These are phyloP conservation scores for Nannoperca australis DNA, from an alignment of 2,797 vertebrate genomes.

Conservation along the genomic window DNA sequence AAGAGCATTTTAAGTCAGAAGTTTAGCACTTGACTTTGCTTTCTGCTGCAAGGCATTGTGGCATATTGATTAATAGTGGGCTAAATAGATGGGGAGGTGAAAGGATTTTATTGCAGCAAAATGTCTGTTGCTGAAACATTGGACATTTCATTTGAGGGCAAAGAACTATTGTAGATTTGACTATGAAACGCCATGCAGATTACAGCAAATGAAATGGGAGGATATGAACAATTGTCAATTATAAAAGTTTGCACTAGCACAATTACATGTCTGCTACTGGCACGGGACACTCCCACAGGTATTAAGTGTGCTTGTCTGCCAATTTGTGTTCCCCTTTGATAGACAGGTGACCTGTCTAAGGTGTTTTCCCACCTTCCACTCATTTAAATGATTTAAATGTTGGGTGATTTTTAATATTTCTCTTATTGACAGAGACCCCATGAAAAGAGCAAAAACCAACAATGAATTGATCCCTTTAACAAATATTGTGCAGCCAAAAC, in stretches of 20 bases:
- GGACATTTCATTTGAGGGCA: neutral
- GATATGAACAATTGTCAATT: neutral
- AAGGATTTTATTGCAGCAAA: constrained; percentile 10
- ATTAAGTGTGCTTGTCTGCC: neutral
- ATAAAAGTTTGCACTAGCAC: neutral
- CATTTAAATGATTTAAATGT: neutral
- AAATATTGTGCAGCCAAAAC: neutral
- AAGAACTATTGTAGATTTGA: neutral
- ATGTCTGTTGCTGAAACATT: neutral
- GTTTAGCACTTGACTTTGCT: constrained; percentile 4
- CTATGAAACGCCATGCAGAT: neutral
- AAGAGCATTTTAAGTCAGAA: constrained; percentile 38
- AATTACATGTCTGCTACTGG: neutral
- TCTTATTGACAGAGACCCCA: neutral
- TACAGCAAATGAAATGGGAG: neutral
- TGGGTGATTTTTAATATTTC: neutral
- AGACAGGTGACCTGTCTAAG: neutral
- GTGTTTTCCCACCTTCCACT: neutral
- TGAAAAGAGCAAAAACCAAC: neutral
- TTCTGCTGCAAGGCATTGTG: constrained; percentile 31
- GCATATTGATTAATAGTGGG: constrained; percentile 35
- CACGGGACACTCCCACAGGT: neutral
- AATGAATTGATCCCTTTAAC: neutral
- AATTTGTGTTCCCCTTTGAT: constrained; percentile 5
- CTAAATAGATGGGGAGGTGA: constrained; percentile 3